Base-by-base conservation (phyloP, 2,888 invertebrate genomes). In the Caenorhabditis uteleia region DNA sequence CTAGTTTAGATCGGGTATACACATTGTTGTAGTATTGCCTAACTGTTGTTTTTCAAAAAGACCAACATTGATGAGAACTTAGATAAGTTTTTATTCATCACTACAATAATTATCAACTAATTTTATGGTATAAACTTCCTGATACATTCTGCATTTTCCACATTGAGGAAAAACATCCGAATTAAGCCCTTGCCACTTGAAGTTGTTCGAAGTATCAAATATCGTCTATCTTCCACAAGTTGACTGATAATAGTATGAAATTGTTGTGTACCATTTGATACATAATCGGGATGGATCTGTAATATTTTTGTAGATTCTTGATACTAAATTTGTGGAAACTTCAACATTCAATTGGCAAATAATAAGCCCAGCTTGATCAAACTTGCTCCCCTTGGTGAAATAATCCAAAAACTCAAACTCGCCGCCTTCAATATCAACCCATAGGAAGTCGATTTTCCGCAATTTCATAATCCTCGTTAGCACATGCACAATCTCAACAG, bases 271-370 rank as follows among this genome's bases (percentile, higher is more conserved):
- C 31, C 31, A 29, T 7, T 10, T 29, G 31, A 14, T 7, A 29
- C 31, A 29, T 10, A 29, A 7, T 14, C 8, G 31, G 31, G 7
- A 29, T 29, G 31, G 7, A 29, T 29, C 31, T 29, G 31, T 10
- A 29, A 29, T n/a, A n/a, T n/a, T n/a, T n/a, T n/a, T n/a, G n/a
- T n/a, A n/a, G n/a, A n/a, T n/a, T n/a, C n/a, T n/a, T n/a, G n/a
- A n/a, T n/a, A n/a, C n/a, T n/a, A n/a, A n/a, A n/a, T n/a, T n/a
- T n/a, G n/a, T n/a, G n/a, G n/a, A n/a, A n/a, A 16, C 42, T 33
- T 50, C 50, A 29, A 42, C 42, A 25, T 57, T 58, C 26, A 58
- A 40, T 27, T 58, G 58, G 50, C 58, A 58, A 1, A 58, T 46
- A 12, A 26, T 39, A 8, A 58, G 26, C 5, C 50, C 58, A 14